A percentile compares a stretch with the other conserved stretches of the same genome.
phyloP scores from a whole-genome alignment of 2,888 invertebrate species.

The Diachrysia chrysitis region DNA sequence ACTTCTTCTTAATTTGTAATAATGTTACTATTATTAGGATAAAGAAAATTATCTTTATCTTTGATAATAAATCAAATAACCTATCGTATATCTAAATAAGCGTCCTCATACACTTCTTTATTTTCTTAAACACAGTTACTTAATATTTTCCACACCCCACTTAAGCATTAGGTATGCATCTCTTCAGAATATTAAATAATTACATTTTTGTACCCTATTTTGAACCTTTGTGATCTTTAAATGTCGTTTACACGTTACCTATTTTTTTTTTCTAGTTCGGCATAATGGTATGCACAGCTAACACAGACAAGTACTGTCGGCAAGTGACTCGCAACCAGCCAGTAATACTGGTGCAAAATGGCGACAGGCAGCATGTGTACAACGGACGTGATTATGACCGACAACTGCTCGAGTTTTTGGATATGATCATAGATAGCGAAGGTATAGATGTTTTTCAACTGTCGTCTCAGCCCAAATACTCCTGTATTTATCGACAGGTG shows the following conservation, averaged over 20 bases:
- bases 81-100: neutral
- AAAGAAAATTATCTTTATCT: too few species aligned
- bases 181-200: too few species aligned
- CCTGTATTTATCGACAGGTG: too few species aligned
- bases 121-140: too few species aligned
- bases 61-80: neutral
- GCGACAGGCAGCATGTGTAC: constrained; percentile 64
- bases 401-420: constrained; percentile 72
- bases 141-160: too few species aligned
- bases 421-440: constrained; percentile 69
- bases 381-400: constrained; percentile 65
- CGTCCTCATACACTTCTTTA: too few species aligned
- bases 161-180: too few species aligned
- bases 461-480: neutral
- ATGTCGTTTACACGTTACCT: neutral
- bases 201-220: too few species aligned
- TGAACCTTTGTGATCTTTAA: too few species aligned
- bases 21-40: too few species aligned
- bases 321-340: constrained; percentile 67
- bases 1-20: too few species aligned
- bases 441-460: constrained; percentile 54
- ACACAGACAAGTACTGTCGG: constrained; percentile 71
- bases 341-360: constrained; percentile 69
- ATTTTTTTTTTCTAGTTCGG: constrained; percentile 72
- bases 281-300: constrained; percentile 73